These are phyloP conservation scores for Zaprionus ornatus DNA, from an alignment of 1,140 invertebrate genomes.

Conservation along the genomic window DNA sequence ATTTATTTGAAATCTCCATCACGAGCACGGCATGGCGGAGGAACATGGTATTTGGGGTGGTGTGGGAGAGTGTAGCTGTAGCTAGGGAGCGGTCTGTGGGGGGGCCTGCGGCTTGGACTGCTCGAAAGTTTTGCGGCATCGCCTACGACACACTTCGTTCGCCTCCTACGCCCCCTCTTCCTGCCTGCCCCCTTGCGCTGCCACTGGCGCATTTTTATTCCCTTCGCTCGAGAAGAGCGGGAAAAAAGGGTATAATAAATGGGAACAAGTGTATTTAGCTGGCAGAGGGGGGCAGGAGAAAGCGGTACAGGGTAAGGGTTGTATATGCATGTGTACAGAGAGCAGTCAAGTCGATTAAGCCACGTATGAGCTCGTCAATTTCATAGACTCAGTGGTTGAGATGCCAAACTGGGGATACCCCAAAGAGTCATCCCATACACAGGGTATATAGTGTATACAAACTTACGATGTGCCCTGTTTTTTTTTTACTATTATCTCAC, in stretches of 20 bases:
- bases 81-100: background rate
- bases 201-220: background rate
- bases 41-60: background rate
- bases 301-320: background rate
- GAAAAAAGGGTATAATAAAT: background rate
- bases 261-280: constrained; percentile 2
- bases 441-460: background rate
- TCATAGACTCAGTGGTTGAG: background rate
- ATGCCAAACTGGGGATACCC: background rate
- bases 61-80: background rate
- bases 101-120: background rate
- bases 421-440: background rate
- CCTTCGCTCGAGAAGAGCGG: background rate
- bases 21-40: background rate
- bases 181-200: background rate
- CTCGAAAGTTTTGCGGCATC: constrained; percentile 8
- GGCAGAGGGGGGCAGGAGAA: background rate
- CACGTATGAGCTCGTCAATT: background rate
- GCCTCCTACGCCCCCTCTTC: background rate
- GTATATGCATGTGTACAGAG: background rate
- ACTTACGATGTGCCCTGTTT: background rate
- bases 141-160: background rate
- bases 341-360: background rate
- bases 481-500: background rate
- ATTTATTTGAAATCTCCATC: constrained; percentile 10